Conservation (phyloP, 2,797 vertebrate species). For the Thunnus albacares region DNA sequence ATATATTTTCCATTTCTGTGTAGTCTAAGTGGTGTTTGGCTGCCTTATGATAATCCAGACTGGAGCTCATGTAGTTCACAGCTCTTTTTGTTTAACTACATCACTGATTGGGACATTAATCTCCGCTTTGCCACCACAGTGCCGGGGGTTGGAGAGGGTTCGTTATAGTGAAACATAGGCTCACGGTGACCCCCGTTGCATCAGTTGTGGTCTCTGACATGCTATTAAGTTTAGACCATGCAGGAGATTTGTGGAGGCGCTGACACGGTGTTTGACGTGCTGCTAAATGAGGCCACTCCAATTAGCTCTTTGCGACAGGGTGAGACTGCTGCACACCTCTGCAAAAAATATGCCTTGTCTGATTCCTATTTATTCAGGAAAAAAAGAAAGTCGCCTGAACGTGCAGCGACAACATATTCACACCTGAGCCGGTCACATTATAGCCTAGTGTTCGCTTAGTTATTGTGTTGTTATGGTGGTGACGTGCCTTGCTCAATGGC, state of each 20-base stretch:
- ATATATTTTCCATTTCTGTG: not conserved
- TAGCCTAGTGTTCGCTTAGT: not conserved
- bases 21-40: not conserved
- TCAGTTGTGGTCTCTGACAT: constrained; percentile 82
- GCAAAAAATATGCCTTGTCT: not conserved
- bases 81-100: constrained; percentile 65
- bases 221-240: constrained; percentile 76
- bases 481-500: constrained; percentile 33
- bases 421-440: not conserved
- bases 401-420: not conserved
- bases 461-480: not conserved
- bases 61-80: constrained; percentile 29
- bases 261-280: constrained; percentile 83
- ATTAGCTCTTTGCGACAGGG: constrained; percentile 81
- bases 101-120: constrained; percentile 78
- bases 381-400: not conserved
- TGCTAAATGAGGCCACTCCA: constrained; percentile 87
- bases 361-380: constrained; percentile 1
- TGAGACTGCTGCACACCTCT: constrained; percentile 68
- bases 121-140: constrained; percentile 43
- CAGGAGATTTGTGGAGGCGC: constrained; percentile 86
- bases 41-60: constrained; percentile 27
- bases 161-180: constrained; percentile 84
- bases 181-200: constrained; percentile 81
- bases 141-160: constrained; percentile 60